Conservation (phyloP, 2,113 vertebrate species). For the Panurus biarmicus region DNA sequence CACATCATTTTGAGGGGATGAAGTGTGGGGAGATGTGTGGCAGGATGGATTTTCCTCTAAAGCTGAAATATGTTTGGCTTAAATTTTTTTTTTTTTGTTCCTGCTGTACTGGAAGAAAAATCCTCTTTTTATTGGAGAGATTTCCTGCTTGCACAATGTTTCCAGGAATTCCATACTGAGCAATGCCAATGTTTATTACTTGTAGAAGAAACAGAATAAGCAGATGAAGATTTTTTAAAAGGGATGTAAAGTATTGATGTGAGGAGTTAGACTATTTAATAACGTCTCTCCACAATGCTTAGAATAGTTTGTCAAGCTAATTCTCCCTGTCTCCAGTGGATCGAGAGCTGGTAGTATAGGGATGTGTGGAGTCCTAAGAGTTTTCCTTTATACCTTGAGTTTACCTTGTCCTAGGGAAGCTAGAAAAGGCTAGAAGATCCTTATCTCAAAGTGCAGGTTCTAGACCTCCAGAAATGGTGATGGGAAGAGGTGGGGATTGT, state of each 20-base stretch:
- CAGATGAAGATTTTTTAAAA: conserved; percentile 4
- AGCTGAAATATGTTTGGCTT: neutral
- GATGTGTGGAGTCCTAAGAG: neutral
- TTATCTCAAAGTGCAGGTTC: neutral
- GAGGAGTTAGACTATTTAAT: neutral
- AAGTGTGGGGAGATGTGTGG: neutral
- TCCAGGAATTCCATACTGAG: conserved; percentile 58
- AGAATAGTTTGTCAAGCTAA: neutral
- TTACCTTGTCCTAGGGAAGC: neutral
- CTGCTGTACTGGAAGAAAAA: conserved; percentile 12
- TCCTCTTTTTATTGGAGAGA: conserved; percentile 49
- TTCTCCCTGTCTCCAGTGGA: neutral
- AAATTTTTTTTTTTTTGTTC: neutral
- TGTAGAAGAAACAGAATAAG: conserved; percentile 57
- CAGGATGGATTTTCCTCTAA: neutral
- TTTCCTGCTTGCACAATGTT: conserved; percentile 61
- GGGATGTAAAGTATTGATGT: neutral
- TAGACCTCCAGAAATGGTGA: neutral
- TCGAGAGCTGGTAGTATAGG: neutral
- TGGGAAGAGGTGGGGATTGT: neutral
- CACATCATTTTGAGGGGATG: neutral
- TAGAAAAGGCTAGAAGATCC: neutral
- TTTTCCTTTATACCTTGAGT: neutral
- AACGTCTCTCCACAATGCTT: neutral
- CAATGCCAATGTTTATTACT: conserved; percentile 56